Evolutionary conservation across 2,888 invertebrate species (phyloP).

Genomic region (Capitulum mitella): DNA sequence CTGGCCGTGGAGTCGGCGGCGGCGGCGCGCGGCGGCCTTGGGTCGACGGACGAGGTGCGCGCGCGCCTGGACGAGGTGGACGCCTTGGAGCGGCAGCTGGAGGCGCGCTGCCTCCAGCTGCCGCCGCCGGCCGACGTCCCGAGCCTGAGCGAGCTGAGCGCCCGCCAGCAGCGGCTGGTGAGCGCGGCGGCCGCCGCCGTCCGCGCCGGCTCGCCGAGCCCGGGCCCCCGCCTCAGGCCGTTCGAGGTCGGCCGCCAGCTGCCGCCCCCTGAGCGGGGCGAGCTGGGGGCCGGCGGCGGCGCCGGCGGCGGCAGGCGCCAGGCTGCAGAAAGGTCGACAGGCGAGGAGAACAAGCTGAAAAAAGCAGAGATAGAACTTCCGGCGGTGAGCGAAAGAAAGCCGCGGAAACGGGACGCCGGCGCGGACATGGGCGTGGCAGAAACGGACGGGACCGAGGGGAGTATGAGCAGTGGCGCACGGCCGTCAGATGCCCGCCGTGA

Average conservation of each 20-base stretch:
- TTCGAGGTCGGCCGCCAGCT: not conserved
- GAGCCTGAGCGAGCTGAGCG: not conserved
- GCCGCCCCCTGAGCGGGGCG: too few species aligned
- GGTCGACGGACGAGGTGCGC: not conserved
- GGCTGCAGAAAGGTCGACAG: too few species aligned
- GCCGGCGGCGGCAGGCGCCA: too few species aligned
- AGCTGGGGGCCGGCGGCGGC: too few species aligned
- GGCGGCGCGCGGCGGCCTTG: not conserved
- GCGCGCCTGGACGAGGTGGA: not conserved
- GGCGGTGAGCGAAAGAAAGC: too few species aligned
- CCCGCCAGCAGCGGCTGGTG: not conserved
- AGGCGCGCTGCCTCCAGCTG: not conserved
- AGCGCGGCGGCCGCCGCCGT: not conserved
- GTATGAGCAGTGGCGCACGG: too few species aligned
- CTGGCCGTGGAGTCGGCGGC: not conserved
- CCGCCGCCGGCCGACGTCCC: not conserved
- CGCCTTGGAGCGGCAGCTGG: not conserved
- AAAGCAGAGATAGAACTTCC: too few species aligned
- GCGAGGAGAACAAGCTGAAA: too few species aligned
- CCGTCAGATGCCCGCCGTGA: too few species aligned
- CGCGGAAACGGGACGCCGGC: too few species aligned
- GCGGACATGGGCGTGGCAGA: too few species aligned
- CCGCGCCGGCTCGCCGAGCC: constrained; percentile 26
- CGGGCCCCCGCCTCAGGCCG: constrained; percentile 30
- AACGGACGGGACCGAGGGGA: too few species aligned